These are phyloP conservation scores for Phoxinus dragarum DNA, from an alignment of 2,797 vertebrate species.

Conservation along the genomic window DNA sequence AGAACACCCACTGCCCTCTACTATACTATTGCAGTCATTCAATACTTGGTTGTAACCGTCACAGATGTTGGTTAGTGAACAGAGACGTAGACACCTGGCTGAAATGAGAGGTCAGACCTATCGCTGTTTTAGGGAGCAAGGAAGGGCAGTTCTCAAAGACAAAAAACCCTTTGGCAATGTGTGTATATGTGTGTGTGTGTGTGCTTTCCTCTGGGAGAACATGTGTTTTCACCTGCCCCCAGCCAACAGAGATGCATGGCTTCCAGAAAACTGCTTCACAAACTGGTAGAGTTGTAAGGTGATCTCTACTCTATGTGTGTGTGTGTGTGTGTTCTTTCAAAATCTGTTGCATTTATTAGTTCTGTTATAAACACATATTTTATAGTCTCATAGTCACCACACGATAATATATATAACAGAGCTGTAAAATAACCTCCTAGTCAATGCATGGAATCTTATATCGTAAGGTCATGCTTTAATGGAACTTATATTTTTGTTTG, in stretches of 20 bases:
- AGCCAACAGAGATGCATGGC: conserved; percentile 33
- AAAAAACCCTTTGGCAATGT: conserved; percentile 46
- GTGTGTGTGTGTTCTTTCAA: background rate
- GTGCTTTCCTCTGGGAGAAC: conserved; percentile 48
- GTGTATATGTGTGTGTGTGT: conserved; percentile 39
- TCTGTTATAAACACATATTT: background rate
- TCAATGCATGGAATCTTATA: background rate
- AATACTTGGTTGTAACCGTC: conserved; percentile 16
- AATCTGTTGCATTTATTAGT: background rate
- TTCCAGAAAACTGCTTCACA: conserved; percentile 52
- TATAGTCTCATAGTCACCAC: background rate
- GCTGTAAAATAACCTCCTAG: background rate
- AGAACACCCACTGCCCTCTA: background rate
- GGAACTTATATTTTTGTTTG: background rate
- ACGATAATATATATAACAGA: background rate
- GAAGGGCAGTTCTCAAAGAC: conserved; percentile 23
- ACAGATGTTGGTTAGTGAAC: conserved; percentile 50
- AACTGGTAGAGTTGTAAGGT: conserved; percentile 50
- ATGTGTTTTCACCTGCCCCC: conserved; percentile 58
- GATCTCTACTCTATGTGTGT: conserved; percentile 12
- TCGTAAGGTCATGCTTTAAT: background rate
- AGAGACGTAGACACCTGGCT: conserved; percentile 36
- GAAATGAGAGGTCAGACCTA: conserved; percentile 30
- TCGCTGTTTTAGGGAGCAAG: conserved; percentile 23
- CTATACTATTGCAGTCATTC: background rate